Base-by-base conservation (phyloP, 2,888 invertebrate species). In the Halocaridina rubra region DNA sequence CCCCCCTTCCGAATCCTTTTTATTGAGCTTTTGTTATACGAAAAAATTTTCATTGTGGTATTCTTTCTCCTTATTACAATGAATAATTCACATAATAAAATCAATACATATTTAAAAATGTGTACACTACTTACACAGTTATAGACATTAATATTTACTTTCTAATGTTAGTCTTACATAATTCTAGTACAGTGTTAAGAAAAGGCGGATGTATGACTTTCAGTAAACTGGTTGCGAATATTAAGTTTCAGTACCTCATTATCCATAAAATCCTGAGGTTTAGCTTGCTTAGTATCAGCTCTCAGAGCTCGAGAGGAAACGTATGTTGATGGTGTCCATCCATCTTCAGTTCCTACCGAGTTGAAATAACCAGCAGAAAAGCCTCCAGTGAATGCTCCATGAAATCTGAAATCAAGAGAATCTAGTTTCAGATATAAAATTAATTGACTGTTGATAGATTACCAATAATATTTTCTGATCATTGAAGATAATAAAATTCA, bases 341-440 rank as follows among this genome's bases (percentile, higher is more conserved):
- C 98, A 92, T 99, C 98, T 88, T 96, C 93, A 0, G 98, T 96
- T 0, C 98, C 99, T 24, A 99, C 99, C 0, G 97, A 95, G 90
- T 99, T 99, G 90, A 96, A 98, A 90, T 96, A 98, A 0, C 99
- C 99, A 0, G 99, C 99, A 16, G 98, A 97, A 91, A 99, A 99
- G 2, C 96, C 98, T 0, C 99, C 99, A 0, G 99, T 99, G 90
- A 99, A 99, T 0, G 99, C 99, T 7, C 99, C 99, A 91, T 99
- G 99, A 91, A 99, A 99, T 89, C 99, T 92, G 8, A 97, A 93
- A 82, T 96, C 71, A 24, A 67, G 19, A 29, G 22, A 24, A 29
- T 46, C 8, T 30, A 27, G 29, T 22, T 32, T 19, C 27, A 13
- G 8, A 32, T n/a, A 19, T 46, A 69, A 10, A 3, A 2, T 71